Evolutionary conservation across 2,797 vertebrate genomes (phyloP).

Genomic region (Salarias fasciatus): DNA sequence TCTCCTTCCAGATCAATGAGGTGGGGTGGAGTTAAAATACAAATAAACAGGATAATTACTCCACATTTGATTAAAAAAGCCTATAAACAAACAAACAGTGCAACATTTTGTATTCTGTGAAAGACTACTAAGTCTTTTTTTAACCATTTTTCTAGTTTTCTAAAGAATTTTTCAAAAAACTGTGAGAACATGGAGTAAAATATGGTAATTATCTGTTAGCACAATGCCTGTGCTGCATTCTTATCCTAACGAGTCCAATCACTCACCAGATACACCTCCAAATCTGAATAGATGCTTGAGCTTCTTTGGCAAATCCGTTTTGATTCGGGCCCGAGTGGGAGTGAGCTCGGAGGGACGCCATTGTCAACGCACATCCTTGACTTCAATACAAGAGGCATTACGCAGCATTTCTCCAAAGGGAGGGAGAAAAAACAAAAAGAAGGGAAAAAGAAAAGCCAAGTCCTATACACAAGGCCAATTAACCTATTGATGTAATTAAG

Average conservation of each 20-base stretch:
- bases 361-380: slow-evolving; percentile 51
- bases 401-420: slow-evolving; percentile 50
- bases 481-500: slow-evolving; percentile 83
- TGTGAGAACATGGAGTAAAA: too few species aligned
- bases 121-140: too few species aligned
- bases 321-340: slow-evolving; percentile 24
- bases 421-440: not conserved
- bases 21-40: too few species aligned
- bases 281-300: not conserved
- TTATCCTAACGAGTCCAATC: not conserved
- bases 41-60: too few species aligned
- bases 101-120: too few species aligned
- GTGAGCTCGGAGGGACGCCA: slow-evolving; percentile 3
- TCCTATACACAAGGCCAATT: slow-evolving; percentile 72
- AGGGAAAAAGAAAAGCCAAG: slow-evolving; percentile 54
- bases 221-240: too few species aligned
- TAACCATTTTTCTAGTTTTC: too few species aligned
- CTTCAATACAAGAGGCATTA: slow-evolving; percentile 57
- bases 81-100: too few species aligned
- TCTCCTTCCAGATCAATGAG: too few species aligned
- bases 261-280: not conserved
- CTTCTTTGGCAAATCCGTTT: slow-evolving; percentile 5
- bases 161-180: too few species aligned
- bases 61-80: too few species aligned
- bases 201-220: too few species aligned